Percentiles rank a stretch among this genome's conserved stretches.
These are phyloP conservation scores for Druon quercuslanigerum DNA, from an alignment of 1,140 invertebrate species.

Conservation along the genomic window DNA sequence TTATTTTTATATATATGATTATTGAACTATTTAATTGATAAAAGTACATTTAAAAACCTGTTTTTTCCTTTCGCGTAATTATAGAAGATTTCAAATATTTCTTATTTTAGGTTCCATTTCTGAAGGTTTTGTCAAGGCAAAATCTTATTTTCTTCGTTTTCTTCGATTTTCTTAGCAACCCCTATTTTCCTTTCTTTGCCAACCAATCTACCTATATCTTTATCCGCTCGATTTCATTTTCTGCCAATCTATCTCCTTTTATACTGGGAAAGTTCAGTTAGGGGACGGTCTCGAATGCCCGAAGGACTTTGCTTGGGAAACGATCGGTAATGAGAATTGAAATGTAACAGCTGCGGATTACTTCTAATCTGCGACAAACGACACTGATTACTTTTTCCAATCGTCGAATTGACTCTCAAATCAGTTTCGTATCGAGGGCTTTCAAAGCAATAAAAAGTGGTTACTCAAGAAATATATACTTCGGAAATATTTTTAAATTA, in stretches of 20 bases:
- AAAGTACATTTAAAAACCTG: too few species aligned
- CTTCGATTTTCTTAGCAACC: conserved; percentile 41
- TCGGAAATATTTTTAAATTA: too few species aligned
- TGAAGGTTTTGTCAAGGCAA: too few species aligned
- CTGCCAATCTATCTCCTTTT: conserved; percentile 56
- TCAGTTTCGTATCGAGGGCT: conserved; percentile 12
- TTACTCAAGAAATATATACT: not conserved
- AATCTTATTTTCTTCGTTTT: conserved; percentile 34
- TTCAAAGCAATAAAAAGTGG: not conserved
- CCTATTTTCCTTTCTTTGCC: conserved; percentile 42
- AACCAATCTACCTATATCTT: conserved; percentile 34
- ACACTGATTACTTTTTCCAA: conserved; percentile 54
- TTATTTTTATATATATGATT: too few species aligned
- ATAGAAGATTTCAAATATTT: too few species aligned
- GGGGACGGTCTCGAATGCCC: conserved; percentile 50
- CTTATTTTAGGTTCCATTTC: too few species aligned
- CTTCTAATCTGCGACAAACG: conserved; percentile 55
- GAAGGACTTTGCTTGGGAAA: conserved; percentile 47
- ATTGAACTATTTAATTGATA: too few species aligned
- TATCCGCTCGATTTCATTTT: conserved; percentile 56
- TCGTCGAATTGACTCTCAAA: not conserved
- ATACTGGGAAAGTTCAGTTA: conserved; percentile 45
- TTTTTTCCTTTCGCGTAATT: too few species aligned
- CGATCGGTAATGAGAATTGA: conserved; percentile 62
- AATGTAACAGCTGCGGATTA: conserved; percentile 59